Evolutionary conservation across 2,888 invertebrate species (phyloP), one percentile per base, ranked within the genome.

Genomic region (Cheilosia urbana): DNA sequence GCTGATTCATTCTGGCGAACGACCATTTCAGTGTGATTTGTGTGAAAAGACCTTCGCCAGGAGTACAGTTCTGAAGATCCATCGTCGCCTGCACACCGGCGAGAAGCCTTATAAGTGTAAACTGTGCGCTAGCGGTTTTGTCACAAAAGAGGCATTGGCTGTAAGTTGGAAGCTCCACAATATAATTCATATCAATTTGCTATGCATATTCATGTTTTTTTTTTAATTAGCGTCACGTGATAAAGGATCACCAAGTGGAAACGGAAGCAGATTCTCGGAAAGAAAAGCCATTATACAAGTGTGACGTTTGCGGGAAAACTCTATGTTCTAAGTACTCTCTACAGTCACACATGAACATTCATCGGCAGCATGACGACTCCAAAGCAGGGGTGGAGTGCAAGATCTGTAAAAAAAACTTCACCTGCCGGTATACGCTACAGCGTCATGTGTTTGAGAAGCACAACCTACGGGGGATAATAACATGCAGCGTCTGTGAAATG

Each of bases 31-130:
- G n/a, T 87, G 87, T 45, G 80, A 87, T 13, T 53, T 78, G 21
- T 87, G 87, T 37, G 81, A 76, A n/a, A 87, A 87, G 27, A 40
- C 78, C 1, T 87, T 87, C 42, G 42, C 73, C 19, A 55, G 81
- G 19, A 76, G 58, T 2, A 76, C 65, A 34, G 68, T 87, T n/a
- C 65, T 87, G 4, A 72, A 47, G 13, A 78, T 87, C 3, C 87
- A 87, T 42, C 73, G 65, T 2, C 69, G 87, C 0, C 24, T 84
- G 19, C 87, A 87, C 40, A 83, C 83, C 2, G 83, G 80, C 9
- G 77, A 87, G 19, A 75, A 62, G n/a, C 77, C 78, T 2, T 84
- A 81, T 21, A 51, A 80, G 24, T 87, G 87, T 34, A 65, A 65
- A 21, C 27, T 49, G 4, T 87, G 87, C 45, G 7, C 51, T 2